Evolutionary conservation across 2,113 vertebrate species (phyloP).

Genomic region (Lontra canadensis): DNA sequence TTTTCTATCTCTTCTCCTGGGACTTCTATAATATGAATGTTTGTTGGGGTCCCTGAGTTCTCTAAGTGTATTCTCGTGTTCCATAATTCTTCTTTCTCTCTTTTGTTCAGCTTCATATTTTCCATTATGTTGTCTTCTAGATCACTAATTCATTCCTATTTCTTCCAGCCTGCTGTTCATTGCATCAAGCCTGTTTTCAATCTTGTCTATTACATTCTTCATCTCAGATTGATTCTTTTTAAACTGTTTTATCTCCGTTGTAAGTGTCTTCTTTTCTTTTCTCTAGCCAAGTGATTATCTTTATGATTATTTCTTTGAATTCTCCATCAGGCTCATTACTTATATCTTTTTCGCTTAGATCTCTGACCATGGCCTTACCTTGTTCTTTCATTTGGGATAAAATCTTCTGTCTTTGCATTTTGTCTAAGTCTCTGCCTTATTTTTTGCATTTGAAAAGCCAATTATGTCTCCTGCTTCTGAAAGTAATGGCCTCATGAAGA

Average conservation of each 20-base stretch:
- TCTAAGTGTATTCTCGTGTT: neutral
- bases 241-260: neutral
- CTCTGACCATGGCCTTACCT: neutral
- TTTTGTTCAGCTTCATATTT: neutral
- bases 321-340: neutral
- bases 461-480: neutral
- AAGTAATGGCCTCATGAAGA: neutral
- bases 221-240: neutral
- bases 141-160: neutral
- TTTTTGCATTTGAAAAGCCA: neutral
- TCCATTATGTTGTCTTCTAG: neutral
- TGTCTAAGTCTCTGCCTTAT: neutral
- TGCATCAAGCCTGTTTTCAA: neutral
- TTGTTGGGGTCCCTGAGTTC: neutral
- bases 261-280: neutral
- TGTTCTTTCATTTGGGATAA: neutral
- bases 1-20: neutral
- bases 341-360: neutral
- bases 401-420: neutral
- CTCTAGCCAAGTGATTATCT: neutral
- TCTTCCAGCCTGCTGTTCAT: neutral
- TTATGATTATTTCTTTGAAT: neutral
- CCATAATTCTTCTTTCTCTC: neutral
- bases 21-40: neutral
- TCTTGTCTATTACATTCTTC: neutral